These are phyloP conservation scores for Microplitis deprimator DNA, from an alignment of 2,888 invertebrate species.

Conservation along the genomic window DNA sequence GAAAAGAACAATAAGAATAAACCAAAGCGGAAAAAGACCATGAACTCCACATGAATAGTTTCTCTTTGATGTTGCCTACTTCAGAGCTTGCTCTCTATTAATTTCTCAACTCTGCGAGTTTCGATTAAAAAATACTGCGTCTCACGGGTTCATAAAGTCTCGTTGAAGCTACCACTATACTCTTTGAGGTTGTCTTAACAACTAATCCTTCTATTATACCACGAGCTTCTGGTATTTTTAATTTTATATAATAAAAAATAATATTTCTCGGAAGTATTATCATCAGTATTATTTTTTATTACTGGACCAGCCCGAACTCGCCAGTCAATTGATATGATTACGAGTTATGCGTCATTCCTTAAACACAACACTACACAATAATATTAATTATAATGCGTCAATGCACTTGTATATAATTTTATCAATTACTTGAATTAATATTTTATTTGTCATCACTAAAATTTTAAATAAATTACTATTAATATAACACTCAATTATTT, in stretches of 20 bases:
- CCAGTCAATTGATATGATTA: background rate
- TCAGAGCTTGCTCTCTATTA: conserved; percentile 10
- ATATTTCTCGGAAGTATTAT: background rate
- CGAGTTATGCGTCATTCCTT: background rate
- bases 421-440: background rate
- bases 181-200: conserved; percentile 4
- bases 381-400: background rate
- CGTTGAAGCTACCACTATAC: background rate
- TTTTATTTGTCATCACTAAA: background rate
- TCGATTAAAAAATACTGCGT: conserved; percentile 23
- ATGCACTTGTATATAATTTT: background rate
- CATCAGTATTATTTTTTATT: background rate
- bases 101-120: conserved; percentile 14
- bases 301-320: background rate
- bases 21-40: background rate
- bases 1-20: conserved; percentile 10
- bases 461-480: background rate
- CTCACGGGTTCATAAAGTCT: background rate
- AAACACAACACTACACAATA: background rate
- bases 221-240: background rate
- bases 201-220: background rate
- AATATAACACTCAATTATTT: background rate
- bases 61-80: conserved; percentile 24
- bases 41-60: conserved; percentile 9
- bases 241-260: background rate